Evolutionary conservation across 2,797 vertebrate species (phyloP), one percentile per base, ranked within the genome.

Genomic region (Octomys mimax): DNA sequence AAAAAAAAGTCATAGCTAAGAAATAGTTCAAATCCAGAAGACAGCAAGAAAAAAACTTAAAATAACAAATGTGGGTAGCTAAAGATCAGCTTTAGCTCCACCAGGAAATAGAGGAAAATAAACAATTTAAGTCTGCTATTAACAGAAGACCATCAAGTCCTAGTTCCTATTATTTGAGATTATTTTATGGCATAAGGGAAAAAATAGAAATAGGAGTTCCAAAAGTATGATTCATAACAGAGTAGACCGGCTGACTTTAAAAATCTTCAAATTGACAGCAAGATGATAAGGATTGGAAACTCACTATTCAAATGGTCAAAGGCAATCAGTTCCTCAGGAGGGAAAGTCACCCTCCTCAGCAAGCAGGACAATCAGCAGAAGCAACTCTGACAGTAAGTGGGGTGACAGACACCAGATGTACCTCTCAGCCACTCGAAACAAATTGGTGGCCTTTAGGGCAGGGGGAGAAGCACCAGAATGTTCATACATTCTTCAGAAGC

Each of bases 171-270:
- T 87, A 59, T n/a, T 88, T 82, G 87, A 86, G 68, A 85, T 59
- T 68, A 59, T 68, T 83, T 66, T 26, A 42, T 31, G 54, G 64
- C 19, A 64, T 62, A 57, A 94, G 77, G 6, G 18, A n/a, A 61
- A 90, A 66, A 92, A 66, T 36, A 85, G n/a, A 78, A 92, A n/a
- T 13, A 62, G 39, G 54, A 68, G 59, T 91, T 81, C 70, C 85
- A 88, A 75, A 96, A 86, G 57, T 54, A 61, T 93, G 86, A 95
- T 66, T 96, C 96, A 89, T 68, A 79, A 79, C 8, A 79, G 28
- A 95, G 22, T 84, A 84, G 83, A 66, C 42, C 42, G 68, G 78
- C 75, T 87, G 59, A 71, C 77, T 87, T 87, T 54, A 75, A 80
- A 93, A 91, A 49, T 6, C 87, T 86, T 91, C 89, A 59, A 81